Evolutionary conservation across 2,888 invertebrate species (phyloP).

Genomic region (Nomada fucata): DNA sequence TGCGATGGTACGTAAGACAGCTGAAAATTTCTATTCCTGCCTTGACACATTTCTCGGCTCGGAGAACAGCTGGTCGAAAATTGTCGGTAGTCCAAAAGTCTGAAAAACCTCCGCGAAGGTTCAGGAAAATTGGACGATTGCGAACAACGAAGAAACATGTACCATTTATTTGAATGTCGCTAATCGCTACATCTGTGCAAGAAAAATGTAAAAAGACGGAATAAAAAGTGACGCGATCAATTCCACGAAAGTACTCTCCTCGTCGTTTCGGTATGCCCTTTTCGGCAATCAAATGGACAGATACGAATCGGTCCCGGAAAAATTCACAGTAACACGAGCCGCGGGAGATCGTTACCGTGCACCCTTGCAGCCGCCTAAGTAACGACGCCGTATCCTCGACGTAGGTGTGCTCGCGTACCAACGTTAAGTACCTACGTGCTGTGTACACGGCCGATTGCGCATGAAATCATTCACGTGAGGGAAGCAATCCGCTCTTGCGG

Average conservation of each 20-base stretch:
- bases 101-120: no score
- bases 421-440: neutral
- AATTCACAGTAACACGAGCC: slow-evolving; percentile 38
- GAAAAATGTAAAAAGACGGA: neutral
- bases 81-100: no score
- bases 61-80: no score
- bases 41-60: no score
- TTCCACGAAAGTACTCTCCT: neutral
- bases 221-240: neutral
- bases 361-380: slow-evolving; percentile 43
- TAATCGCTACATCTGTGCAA: no score
- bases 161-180: no score
- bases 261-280: slow-evolving; percentile 3
- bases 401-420: slow-evolving; percentile 29
- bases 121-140: no score
- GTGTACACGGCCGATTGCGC: slow-evolving; percentile 44
- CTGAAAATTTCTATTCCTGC: no score
- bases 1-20: no score
- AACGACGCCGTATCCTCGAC: slow-evolving; percentile 55
- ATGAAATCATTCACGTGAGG: slow-evolving; percentile 46
- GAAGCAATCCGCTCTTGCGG: slow-evolving; percentile 40
- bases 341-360: slow-evolving; percentile 45
- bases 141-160: no score
- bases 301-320: slow-evolving; percentile 30
- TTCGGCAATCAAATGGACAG: neutral